phyloP scores from a whole-genome alignment of 2,797 vertebrate genomes.

The Mergus octosetaceus region DNA sequence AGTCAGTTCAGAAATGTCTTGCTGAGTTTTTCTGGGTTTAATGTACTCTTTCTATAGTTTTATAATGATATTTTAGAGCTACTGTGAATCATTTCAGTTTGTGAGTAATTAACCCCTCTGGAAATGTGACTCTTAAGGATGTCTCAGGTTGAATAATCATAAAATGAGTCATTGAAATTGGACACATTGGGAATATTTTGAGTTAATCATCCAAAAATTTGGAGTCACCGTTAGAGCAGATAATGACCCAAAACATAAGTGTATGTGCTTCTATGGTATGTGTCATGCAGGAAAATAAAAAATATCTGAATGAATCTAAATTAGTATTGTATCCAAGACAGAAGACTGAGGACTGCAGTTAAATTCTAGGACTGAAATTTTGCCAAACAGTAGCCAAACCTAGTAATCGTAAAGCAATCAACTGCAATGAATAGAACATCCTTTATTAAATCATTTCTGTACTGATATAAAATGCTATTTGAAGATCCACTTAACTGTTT shows the following conservation, averaged over 20 bases:
- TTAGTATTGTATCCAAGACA: background rate
- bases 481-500: background rate
- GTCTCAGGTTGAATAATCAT: background rate
- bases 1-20: background rate
- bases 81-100: conserved; percentile 1
- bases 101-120: conserved; percentile 20
- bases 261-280: background rate
- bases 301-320: background rate
- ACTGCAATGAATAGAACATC: background rate
- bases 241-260: background rate
- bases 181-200: background rate
- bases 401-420: background rate
- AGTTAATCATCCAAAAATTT: background rate
- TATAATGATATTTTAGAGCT: background rate
- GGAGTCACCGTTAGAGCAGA: background rate
- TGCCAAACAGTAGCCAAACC: background rate
- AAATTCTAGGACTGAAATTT: background rate
- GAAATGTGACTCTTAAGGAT: background rate
- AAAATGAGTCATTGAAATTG: conserved; percentile 5
- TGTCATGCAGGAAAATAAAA: background rate
- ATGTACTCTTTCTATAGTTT: background rate
- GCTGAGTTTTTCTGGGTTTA: background rate
- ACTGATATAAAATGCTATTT: background rate
- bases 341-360: background rate
- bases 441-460: background rate